Base-by-base conservation (phyloP, 2,888 invertebrate species). In the Dolichomitus sp. region DNA sequence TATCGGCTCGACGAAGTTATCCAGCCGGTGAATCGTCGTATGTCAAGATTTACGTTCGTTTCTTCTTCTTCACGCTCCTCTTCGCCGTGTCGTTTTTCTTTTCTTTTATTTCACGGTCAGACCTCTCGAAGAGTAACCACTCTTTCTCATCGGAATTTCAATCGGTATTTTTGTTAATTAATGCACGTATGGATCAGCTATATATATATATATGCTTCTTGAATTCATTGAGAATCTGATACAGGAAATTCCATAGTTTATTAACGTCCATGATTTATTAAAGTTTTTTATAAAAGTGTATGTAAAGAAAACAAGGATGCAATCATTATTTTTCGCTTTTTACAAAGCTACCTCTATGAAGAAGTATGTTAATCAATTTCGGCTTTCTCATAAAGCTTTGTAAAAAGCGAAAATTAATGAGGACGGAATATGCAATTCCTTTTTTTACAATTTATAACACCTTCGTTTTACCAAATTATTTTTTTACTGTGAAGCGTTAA, bases 81-180 rank as follows among this genome's bases (percentile, higher is more conserved):
- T 48, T 48, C 19, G 23, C n/a, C 14, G n/a, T 61, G n/a, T 17
- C 17, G 40, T 40, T 63, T 45, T 45, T 65, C 23, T 11, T 65
- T 27, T 66, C 57, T 68, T 66, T 74, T 61, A 33, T 74, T 52
- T 61, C 19, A 61, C 42, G 57, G 33, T 74, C 59, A 5, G 14
- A 37, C 37, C 57, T 50, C 59, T 65, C 68, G 65, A 72, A 63
- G 33, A 19, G 19, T 52, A 52, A 19, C 33, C 54, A 66, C 72
- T 79, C 14, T 27, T 54, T 68, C 68, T 52, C 61, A 80, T 68
- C 76, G 70, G 70, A 48, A 57, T 75, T 81, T 50, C 69, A 70
- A 69, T 80, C 63, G 69, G 79, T 79, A 74, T 82, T 69, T 70
- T 69, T 65, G 7, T 37, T 78, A 68, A 82, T 78, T 74, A 74